Evolutionary conservation across 1,140 invertebrate genomes (phyloP).

Genomic region (Reticulitermes speratus): DNA sequence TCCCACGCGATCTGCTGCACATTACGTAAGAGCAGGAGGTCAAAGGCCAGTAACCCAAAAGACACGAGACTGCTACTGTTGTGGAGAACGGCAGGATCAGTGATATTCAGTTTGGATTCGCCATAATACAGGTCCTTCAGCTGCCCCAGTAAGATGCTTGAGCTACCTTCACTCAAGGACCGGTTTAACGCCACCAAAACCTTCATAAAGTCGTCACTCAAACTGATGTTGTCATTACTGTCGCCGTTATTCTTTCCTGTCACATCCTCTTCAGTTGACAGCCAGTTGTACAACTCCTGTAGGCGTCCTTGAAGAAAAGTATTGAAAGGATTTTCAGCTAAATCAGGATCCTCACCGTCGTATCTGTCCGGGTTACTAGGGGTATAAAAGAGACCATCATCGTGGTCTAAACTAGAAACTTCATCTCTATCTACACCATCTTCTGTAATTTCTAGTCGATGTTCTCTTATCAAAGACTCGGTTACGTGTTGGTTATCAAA

Average conservation of each 20-base stretch:
- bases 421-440: not conserved
- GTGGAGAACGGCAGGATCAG: slow-evolving; percentile 28
- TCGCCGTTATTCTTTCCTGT: slow-evolving; percentile 27
- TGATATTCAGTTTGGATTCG: slow-evolving; percentile 39
- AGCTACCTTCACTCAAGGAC: slow-evolving; percentile 51
- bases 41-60: slow-evolving; percentile 57
- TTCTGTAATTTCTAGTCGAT: not conserved
- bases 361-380: not conserved
- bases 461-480: not conserved
- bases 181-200: slow-evolving; percentile 46
- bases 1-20: slow-evolving; percentile 58
- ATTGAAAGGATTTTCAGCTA: slow-evolving; percentile 34
- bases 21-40: slow-evolving; percentile 59
- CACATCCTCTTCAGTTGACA: slow-evolving; percentile 44
- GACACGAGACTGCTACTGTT: slow-evolving; percentile 48
- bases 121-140: slow-evolving; percentile 52
- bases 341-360: slow-evolving; percentile 24
- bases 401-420: not conserved
- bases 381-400: not conserved
- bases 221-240: not conserved
- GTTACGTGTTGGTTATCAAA: not conserved
- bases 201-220: slow-evolving; percentile 38
- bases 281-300: slow-evolving; percentile 53
- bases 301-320: slow-evolving; percentile 46
- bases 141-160: slow-evolving; percentile 49